phyloP scores from a whole-genome alignment of 1,140 invertebrate genomes.

The Pachypeltis micranthus region DNA sequence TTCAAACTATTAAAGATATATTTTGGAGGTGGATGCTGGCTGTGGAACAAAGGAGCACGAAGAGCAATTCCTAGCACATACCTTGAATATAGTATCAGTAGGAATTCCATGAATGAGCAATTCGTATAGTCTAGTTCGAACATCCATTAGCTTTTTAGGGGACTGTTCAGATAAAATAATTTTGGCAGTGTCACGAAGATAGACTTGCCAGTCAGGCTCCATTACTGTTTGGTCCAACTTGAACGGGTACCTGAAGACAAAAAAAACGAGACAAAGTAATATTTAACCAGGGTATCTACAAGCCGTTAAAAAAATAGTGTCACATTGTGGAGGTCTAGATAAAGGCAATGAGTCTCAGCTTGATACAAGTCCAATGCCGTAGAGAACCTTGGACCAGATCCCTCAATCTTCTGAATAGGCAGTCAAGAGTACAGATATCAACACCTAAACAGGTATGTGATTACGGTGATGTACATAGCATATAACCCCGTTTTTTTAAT shows the following conservation, averaged over 20 bases:
- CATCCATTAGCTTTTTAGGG: slow-evolving; percentile 68
- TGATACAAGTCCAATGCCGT: too few relatives aligned
- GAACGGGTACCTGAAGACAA: slow-evolving; percentile 68
- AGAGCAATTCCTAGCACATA: neutral
- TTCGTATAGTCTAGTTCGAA: slow-evolving; percentile 84
- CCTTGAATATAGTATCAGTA: slow-evolving; percentile 79
- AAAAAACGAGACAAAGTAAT: too few relatives aligned
- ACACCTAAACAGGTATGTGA: too few relatives aligned
- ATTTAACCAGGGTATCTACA: too few relatives aligned
- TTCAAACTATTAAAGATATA: neutral
- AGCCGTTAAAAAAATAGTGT: too few relatives aligned
- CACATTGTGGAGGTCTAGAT: too few relatives aligned
- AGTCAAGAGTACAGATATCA: too few relatives aligned
- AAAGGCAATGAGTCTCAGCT: too few relatives aligned
- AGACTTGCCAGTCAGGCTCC: slow-evolving; percentile 89
- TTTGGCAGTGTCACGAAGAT: slow-evolving; percentile 73
- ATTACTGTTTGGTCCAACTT: slow-evolving; percentile 66
- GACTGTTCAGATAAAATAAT: slow-evolving; percentile 82
- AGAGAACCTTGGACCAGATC: too few relatives aligned
- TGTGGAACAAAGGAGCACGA: neutral
- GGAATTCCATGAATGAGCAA: slow-evolving; percentile 89
- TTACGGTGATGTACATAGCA: too few relatives aligned
- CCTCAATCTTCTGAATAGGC: too few relatives aligned
- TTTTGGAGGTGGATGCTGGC: neutral
- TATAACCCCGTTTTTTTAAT: too few relatives aligned